Percentiles rank a stretch among this genome's conserved stretches.
phyloP scores from a whole-genome alignment of 1,140 invertebrate genomes.

The Antheraea mylitta region DNA sequence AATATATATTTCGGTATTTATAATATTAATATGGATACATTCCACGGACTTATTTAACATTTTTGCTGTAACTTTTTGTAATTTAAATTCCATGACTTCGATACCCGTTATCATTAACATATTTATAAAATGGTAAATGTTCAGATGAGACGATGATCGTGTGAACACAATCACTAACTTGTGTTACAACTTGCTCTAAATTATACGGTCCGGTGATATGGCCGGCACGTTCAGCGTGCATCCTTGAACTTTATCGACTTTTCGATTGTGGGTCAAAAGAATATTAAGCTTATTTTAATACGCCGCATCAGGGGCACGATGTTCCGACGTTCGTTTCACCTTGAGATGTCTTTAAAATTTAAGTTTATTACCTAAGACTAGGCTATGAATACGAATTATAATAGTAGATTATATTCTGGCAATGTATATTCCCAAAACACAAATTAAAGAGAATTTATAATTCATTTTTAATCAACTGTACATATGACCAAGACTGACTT shows the following conservation, averaged over 20 bases:
- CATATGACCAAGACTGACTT: too few relatives aligned
- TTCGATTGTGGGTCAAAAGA: conserved; percentile 4
- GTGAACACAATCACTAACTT: not conserved
- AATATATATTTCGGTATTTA: too few relatives aligned
- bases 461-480: too few relatives aligned
- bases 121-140: not conserved
- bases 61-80: too few relatives aligned
- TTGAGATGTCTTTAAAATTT: conserved; percentile 1
- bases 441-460: too few relatives aligned
- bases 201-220: conserved; percentile 5
- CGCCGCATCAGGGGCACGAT: not conserved
- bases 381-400: not conserved
- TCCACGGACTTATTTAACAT: too few relatives aligned
- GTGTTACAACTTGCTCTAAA: not conserved
- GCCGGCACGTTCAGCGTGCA: not conserved
- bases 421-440: too few relatives aligned
- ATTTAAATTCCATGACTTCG: too few relatives aligned
- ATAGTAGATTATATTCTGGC: too few relatives aligned
- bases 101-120: too few relatives aligned
- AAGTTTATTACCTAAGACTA: not conserved
- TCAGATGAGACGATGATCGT: not conserved
- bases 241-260: conserved; percentile 7
- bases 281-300: conserved; percentile 1
- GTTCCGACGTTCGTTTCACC: not conserved
- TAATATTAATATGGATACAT: too few relatives aligned